Conservation (phyloP, 2,113 vertebrate genomes). For the Felis catus region DNA sequence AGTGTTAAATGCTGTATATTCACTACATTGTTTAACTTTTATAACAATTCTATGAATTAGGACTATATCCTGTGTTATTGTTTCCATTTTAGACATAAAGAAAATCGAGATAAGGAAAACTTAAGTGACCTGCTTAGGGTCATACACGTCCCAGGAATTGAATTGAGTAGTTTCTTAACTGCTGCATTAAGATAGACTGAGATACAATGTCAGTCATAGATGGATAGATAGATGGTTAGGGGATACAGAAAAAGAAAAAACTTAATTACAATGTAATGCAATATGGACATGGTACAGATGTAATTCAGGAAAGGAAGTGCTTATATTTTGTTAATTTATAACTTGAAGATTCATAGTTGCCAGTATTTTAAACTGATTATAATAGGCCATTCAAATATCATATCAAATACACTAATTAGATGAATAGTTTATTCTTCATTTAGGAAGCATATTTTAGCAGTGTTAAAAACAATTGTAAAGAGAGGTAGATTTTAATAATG, state of each 20-base stretch:
- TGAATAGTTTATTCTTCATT: conserved; percentile 7
- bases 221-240: background rate
- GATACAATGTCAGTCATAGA: background rate
- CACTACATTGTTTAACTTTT: conserved; percentile 11
- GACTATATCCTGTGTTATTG: background rate
- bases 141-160: background rate
- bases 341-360: conserved; percentile 5
- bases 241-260: background rate
- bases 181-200: background rate
- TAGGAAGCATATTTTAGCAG: background rate
- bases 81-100: background rate
- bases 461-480: background rate
- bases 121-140: background rate
- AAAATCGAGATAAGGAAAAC: conserved; percentile 27
- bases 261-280: background rate
- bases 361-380: background rate
- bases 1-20: background rate
- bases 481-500: conserved; percentile 4
- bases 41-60: background rate
- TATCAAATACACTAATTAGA: background rate
- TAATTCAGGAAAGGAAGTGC: background rate
- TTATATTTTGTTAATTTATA: conserved; percentile 37
- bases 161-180: background rate
- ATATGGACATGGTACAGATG: background rate
- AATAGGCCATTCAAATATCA: background rate